A percentile compares a stretch with the other conserved stretches of the same genome.
phyloP scores from a whole-genome alignment of 2,797 vertebrate genomes.

The Hemitrygon akajei region DNA sequence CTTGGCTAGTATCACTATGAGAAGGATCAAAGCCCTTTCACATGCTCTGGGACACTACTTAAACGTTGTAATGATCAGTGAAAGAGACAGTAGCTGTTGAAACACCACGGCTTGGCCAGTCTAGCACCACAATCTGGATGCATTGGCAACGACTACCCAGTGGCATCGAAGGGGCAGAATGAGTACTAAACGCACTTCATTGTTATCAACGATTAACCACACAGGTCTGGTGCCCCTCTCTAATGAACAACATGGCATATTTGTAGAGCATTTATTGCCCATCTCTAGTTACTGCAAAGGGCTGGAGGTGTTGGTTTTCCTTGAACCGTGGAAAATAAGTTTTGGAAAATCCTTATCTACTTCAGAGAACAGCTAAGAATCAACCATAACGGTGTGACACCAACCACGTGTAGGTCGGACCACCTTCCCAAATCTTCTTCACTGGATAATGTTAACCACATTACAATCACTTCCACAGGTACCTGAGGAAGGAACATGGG shows the following conservation, averaged over 20 bases:
- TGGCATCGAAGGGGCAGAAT: background rate
- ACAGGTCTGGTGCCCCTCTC: background rate
- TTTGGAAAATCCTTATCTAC: background rate
- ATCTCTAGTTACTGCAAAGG: background rate
- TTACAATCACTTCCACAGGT: background rate
- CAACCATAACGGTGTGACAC: background rate
- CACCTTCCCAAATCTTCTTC: background rate
- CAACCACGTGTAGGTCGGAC: background rate
- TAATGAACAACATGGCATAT: background rate
- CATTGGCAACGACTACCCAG: no score
- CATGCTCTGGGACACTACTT: no score
- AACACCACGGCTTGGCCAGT: no score
- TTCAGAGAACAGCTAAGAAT: background rate
- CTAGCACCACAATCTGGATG: no score
- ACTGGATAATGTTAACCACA: background rate
- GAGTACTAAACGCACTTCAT: background rate
- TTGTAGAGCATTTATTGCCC: background rate
- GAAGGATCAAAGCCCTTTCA: no score
- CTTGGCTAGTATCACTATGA: no score
- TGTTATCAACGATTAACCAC: background rate
- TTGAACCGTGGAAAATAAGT: background rate
- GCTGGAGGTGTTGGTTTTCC: background rate
- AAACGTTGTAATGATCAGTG: no score
- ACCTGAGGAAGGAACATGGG: background rate
- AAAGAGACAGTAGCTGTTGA: no score